These are phyloP conservation scores for Drosophila birchii DNA, from an alignment of 2,888 invertebrate species.

Conservation along the genomic window DNA sequence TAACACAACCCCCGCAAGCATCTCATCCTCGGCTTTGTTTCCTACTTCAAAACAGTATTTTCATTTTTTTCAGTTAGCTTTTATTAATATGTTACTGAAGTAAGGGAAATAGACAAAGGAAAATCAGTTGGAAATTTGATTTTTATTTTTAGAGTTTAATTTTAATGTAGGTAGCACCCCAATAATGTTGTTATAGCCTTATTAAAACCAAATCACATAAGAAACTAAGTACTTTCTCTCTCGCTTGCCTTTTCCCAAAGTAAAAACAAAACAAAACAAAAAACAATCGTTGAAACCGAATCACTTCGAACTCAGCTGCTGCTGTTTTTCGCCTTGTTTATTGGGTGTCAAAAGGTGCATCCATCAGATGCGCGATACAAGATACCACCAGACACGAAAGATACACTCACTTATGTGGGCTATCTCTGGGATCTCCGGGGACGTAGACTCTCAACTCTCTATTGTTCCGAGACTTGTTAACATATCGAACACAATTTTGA, in stretches of 20 bases:
- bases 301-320: constrained; percentile 37
- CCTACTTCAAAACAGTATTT: neutral
- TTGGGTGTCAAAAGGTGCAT: constrained; percentile 53
- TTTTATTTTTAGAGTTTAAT: neutral
- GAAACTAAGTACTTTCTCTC: constrained; percentile 3
- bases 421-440: constrained; percentile 42
- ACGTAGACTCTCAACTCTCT: constrained; percentile 7
- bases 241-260: neutral
- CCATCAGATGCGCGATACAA: constrained; percentile 40
- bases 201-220: neutral
- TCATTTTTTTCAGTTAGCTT: constrained; percentile 39
- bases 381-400: constrained; percentile 20
- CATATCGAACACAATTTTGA: constrained; percentile 64
- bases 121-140: neutral
- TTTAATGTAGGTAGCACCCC: neutral
- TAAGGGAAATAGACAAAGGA: neutral
- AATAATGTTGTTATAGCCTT: neutral
- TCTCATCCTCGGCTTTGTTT: neutral
- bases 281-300: constrained; percentile 4
- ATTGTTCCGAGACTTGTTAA: constrained; percentile 65
- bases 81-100: neutral
- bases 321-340: constrained; percentile 42
- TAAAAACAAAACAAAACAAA: neutral
- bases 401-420: constrained; percentile 52
- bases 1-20: neutral